Evolutionary conservation across 2,888 invertebrate species (phyloP), one percentile per base, ranked within the genome.

Genomic region (Muscina levida): DNA sequence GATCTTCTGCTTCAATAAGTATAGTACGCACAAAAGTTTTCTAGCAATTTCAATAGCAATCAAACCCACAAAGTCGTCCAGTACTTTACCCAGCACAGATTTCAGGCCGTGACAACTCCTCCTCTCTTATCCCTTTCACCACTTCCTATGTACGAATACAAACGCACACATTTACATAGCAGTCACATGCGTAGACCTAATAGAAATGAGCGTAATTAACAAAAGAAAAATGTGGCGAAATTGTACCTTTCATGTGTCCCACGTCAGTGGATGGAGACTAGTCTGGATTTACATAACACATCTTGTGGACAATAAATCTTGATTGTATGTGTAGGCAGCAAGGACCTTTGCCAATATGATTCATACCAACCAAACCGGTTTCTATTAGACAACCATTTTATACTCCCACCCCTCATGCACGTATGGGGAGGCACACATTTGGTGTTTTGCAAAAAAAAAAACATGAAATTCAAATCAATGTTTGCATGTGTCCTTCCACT

Each of bases 381-480:
- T 22, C 66, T 46, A 66, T 57, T 73, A 67, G 56, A 67, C 44
- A 71, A 26, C 24, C 31, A 72, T 37, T 31, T 57, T 31, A 59
- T 19, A 17, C 31, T 42, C 62, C 13, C 59, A 59, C 15, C 46
- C 22, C 37, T 31, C 10, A 57, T 31, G 57, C 31, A n/a, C n/a
- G n/a, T n/a, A 37, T n/a, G 19, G 37, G 15, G 57, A 44, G 51
- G 15, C 11, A 15, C 8, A 1, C 26, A n/a, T 39, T 48, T 24
- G 17, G 8, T 8, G n/a, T 19, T 31, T 37, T 72, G 46, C 8
- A 10, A 26, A 42, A n/a, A n/a, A n/a, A n/a, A n/a, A n/a, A n/a
- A n/a, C n/a, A n/a, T n/a, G n/a, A 26, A 56, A 48, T n/a, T 72
- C 66, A 81, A 74, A 71, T 66, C 57, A 77, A 71, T 77, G 71